Percentiles rank a stretch among this genome's conserved stretches.
Evolutionary conservation across 2,797 vertebrate species (phyloP).

Genomic region (Xiphorhynchus erythropygius): DNA sequence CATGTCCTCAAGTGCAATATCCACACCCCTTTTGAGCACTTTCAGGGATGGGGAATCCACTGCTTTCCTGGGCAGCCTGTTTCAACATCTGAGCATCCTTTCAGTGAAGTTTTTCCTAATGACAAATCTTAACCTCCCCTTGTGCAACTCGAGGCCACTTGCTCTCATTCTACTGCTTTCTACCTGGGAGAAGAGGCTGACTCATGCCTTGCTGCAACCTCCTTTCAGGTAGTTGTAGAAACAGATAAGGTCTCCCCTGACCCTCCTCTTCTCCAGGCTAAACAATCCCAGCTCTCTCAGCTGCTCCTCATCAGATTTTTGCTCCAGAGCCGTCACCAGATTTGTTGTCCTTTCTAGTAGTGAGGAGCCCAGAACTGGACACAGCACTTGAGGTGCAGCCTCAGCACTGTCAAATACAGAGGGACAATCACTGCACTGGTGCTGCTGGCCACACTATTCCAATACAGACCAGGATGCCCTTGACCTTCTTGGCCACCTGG

Average conservation of each 20-base stretch:
- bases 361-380: not conserved
- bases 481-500: not conserved
- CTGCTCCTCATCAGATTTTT: fast-evolving
- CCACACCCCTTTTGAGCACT: not conserved
- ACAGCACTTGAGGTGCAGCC: fast-evolving
- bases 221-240: not conserved
- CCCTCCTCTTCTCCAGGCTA: not conserved
- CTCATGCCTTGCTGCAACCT: not conserved
- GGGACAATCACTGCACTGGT: not conserved
- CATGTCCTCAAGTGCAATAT: not conserved
- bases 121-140: not conserved
- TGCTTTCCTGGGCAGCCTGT: not conserved
- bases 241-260: not conserved
- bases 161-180: not conserved
- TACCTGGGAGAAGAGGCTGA: not conserved
- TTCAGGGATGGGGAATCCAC: not conserved
- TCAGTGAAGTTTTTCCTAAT: not conserved
- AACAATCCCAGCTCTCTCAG: fast-evolving
- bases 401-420: fast-evolving
- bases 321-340: not conserved
- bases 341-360: fast-evolving
- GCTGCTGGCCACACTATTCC: not conserved
- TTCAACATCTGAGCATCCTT: not conserved
- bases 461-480: not conserved
- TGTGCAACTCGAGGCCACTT: not conserved